A percentile compares a stretch with the other conserved stretches of the same genome.
Conservation (phyloP, 2,797 vertebrate genomes). For the Valencia hispanica region DNA sequence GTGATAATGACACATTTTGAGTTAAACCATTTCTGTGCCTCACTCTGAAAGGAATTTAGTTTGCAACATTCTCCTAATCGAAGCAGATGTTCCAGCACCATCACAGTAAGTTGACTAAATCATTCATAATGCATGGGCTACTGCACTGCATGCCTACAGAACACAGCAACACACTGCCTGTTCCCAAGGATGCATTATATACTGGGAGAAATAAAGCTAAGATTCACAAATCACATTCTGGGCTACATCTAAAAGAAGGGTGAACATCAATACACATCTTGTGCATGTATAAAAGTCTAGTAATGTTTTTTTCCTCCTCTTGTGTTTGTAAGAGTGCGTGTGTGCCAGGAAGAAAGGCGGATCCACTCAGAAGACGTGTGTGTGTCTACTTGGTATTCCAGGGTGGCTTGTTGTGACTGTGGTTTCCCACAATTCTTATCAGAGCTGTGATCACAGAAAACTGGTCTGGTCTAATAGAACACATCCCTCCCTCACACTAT, state of each 20-base stretch:
- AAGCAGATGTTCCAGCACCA: constrained; percentile 34
- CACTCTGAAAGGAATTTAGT: constrained; percentile 18
- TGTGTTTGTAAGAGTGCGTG: constrained; percentile 8
- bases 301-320: neutral
- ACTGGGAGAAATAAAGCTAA: constrained; percentile 21
- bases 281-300: constrained; percentile 10
- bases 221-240: constrained; percentile 39
- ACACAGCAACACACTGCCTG: constrained; percentile 14
- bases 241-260: constrained; percentile 13
- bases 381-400: constrained; percentile 65
- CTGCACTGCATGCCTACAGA: constrained; percentile 16
- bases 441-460: constrained; percentile 74
- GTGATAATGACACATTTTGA: neutral
- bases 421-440: constrained; percentile 78
- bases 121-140: constrained; percentile 36
- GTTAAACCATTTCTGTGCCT: neutral
- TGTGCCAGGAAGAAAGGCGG: constrained; percentile 16
- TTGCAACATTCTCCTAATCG: constrained; percentile 28
- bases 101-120: constrained; percentile 47
- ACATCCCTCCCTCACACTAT: constrained; percentile 61
- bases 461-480: constrained; percentile 72
- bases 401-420: constrained; percentile 65
- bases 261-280: constrained; percentile 34
- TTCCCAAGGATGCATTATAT: constrained; percentile 23
- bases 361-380: constrained; percentile 4